Base-by-base conservation (phyloP, 2,113 vertebrate genomes). In the Monopterus albus region DNA sequence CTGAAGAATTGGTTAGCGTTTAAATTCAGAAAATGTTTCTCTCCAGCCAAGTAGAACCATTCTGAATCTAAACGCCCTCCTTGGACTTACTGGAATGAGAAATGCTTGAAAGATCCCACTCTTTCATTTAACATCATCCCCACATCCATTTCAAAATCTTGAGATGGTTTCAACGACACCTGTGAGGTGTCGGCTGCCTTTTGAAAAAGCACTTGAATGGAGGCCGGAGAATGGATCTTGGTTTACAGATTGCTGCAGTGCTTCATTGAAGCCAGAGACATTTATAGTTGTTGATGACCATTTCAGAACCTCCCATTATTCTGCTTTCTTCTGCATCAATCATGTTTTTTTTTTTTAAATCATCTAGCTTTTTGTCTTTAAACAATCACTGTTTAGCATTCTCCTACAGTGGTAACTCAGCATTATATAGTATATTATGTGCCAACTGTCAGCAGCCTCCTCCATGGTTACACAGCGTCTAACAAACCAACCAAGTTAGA, bases 1-100 rank as follows among this genome's bases (percentile, higher is more conserved):
- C 57, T 83, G 79, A 87, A 85, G 82, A 88, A 89, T 85, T 69
- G 74, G 56, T 72, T 72, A 67, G 81, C 67, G 79, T 91, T 91
- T 90, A 90, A 91, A 91, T 87, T 91, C 87, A 86, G 76, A 89
- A 89, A 90, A 89, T 87, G 85, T 86, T 90, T 87, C 84, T 87
- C 83, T 83, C 82, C 72, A 90, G 64, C 69, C 78, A 28, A 86
- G 79, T 84, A 78, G 83, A 92, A 91, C 82, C 70, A 26, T 77
- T 90, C 76, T 78, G 78, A 83, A 79, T 87, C 76, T 70, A 50
- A 85, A 89, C 59, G 49, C 73, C 38, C 77, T 77, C 57, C 72
- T 70, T 42, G 46, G 57, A 72, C 87, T 79, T 88, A 87, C 81
- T 85, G 82, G 79, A 89, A 86, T 82, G 84, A 83, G 83, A 83